Base-by-base conservation (phyloP, 2,888 invertebrate genomes). In the Drosophila nigritarsus region DNA sequence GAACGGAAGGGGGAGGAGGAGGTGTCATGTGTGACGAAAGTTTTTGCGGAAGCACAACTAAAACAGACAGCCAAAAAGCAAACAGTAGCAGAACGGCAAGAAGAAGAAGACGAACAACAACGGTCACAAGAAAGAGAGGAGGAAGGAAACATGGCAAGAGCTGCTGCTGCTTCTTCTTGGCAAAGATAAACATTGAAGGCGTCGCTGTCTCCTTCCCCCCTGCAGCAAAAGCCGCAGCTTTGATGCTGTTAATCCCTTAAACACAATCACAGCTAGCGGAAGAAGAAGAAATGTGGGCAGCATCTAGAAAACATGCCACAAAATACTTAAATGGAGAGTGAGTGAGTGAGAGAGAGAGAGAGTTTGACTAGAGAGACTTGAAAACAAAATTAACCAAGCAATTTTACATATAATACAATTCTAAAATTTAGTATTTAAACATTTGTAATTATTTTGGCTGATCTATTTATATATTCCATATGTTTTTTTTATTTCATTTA, bases 201-300 rank as follows among this genome's bases (percentile, higher is more conserved):
- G 59, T 45, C 64, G 40, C 42, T 56, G 62, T 53, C 45, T 45
- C 15, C 24, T 8, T 8, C 4, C 7, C 24, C n/a, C 15, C 24
- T 45, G 77, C 85, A 78, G 79, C 69, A 73, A 88, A 88, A 88
- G 81, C 90, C 87, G 71, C 90, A 83, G 82, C 81, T 78, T 75
- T 77, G 83, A 72, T 81, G 86, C 80, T 83, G 88, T 80, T 88
- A 89, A 87, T 87, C 88, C 88, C 88, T 83, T 90, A 80, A 82
- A 82, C 74, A 79, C 79, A 90, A 84, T 74, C 72, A 65, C 63
- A 68, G 68, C 75, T 69, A 66, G 71, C 54, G 45, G 50, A 48
- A 38, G 30, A 32, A 29, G 48, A 65, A 18, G 45, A 51, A 55
- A 24, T 15, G 7, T 38, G 55, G 55, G 55, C 15, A 29, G 55